Evolutionary conservation across 2,888 invertebrate species (phyloP).

Genomic region (Spilarctia lutea): DNA sequence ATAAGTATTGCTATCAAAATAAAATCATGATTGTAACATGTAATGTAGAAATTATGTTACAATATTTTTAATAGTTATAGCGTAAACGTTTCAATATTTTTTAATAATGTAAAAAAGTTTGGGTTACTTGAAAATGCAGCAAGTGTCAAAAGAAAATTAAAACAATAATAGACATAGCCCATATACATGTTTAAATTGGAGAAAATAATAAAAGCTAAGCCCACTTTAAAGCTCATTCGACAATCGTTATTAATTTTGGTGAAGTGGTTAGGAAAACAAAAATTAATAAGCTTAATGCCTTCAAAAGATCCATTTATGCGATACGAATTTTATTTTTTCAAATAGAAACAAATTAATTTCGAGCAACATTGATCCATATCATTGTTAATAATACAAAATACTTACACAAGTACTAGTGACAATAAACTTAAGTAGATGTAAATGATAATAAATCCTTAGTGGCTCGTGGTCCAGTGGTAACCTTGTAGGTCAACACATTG

Average conservation of each 20-base stretch:
- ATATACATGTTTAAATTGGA: neutral
- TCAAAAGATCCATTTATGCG: neutral
- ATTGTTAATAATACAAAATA: neutral
- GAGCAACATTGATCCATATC: neutral
- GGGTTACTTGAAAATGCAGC: neutral
- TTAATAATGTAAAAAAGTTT: neutral
- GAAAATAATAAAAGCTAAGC: neutral
- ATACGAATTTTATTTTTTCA: neutral
- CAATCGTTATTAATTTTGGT: neutral
- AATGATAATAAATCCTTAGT: neutral
- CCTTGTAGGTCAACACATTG: too few relatives aligned
- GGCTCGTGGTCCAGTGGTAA: too few relatives aligned
- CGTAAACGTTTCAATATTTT: neutral
- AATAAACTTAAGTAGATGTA: neutral
- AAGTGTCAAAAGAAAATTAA: neutral
- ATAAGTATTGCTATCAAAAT: neutral
- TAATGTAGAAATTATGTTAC: neutral
- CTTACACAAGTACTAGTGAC: neutral
- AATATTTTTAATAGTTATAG: neutral
- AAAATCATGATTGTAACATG: neutral
- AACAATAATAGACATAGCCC: neutral
- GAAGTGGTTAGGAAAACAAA: neutral
- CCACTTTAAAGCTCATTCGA: neutral
- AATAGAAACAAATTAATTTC: neutral
- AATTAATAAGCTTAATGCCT: neutral